phyloP scores from a whole-genome alignment of 2,888 invertebrate genomes.

The Stictocephala bisonia region DNA sequence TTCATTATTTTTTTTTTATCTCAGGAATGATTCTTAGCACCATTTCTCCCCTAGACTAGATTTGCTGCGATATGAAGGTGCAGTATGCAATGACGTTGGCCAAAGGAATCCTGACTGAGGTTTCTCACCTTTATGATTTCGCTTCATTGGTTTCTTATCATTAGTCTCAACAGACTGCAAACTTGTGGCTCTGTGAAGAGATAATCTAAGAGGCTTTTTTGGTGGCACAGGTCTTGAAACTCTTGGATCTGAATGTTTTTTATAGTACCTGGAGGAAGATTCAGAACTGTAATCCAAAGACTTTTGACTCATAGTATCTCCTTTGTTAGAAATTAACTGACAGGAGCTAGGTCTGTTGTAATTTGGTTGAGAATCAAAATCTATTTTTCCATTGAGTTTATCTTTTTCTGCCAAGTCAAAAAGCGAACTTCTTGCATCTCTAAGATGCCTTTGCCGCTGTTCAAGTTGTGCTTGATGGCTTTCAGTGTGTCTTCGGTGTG shows the following conservation, averaged over 20 bases:
- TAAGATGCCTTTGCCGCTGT: constrained; percentile 52
- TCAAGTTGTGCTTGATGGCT: constrained; percentile 52
- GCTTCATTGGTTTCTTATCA: constrained; percentile 70
- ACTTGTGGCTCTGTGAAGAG: constrained; percentile 85
- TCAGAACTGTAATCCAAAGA: constrained; percentile 73
- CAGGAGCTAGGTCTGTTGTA: constrained; percentile 43
- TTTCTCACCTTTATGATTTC: constrained; percentile 69
- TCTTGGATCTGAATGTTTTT: constrained; percentile 62
- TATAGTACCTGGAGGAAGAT: constrained; percentile 52
- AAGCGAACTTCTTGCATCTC: constrained; percentile 53
- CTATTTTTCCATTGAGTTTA: constrained; percentile 50
- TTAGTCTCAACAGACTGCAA: constrained; percentile 75
- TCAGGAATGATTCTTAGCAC: constrained; percentile 44
- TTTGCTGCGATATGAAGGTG: constrained; percentile 35
- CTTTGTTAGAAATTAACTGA: constrained; percentile 66
- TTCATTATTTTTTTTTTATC: no score
- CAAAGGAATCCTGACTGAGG: constrained; percentile 42
- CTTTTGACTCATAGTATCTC: constrained; percentile 68
- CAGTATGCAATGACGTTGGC: constrained; percentile 40
- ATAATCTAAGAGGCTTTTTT: constrained; percentile 84
- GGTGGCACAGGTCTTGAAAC: constrained; percentile 82
- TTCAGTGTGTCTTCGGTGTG: constrained; percentile 42
- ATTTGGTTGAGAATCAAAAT: constrained; percentile 53
- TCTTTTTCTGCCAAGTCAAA: constrained; percentile 52
- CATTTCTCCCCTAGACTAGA: constrained; percentile 44